phyloP scores from a whole-genome alignment of 2,113 vertebrate species.

The Oncorhynchus clarkii region DNA sequence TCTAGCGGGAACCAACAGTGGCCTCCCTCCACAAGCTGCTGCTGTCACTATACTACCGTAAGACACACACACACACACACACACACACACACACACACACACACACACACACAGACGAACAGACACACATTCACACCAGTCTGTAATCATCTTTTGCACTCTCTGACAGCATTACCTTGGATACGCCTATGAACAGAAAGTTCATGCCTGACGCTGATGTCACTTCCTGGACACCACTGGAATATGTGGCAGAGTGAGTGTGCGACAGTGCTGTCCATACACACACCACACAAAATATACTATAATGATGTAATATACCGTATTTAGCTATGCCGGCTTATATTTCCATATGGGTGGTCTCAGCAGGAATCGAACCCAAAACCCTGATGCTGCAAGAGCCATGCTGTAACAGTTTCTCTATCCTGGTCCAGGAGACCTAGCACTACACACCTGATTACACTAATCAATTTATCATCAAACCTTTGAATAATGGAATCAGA shows the following conservation, averaged over 20 bases:
- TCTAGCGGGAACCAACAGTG: slow-evolving; percentile 72
- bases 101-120: no score
- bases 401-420: no score
- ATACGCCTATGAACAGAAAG: slow-evolving; percentile 77
- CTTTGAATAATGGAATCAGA: no score
- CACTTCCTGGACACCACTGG: slow-evolving; percentile 82
- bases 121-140: background rate
- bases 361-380: no score
- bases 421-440: no score
- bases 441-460: no score
- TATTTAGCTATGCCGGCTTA: no score
- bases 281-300: no score
- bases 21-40: slow-evolving; percentile 74
- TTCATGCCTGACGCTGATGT: slow-evolving; percentile 84
- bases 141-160: background rate
- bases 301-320: no score
- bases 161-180: slow-evolving; percentile 3
- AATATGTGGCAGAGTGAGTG: slow-evolving; percentile 84
- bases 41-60: slow-evolving; percentile 82
- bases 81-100: slow-evolving; percentile 20
- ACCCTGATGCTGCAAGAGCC: no score
- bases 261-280: background rate
- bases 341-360: no score
- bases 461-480: no score
- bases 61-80: slow-evolving; percentile 42